Base-by-base conservation (phyloP, 2,113 vertebrate genomes). In the Lichenostomus cassidix region DNA sequence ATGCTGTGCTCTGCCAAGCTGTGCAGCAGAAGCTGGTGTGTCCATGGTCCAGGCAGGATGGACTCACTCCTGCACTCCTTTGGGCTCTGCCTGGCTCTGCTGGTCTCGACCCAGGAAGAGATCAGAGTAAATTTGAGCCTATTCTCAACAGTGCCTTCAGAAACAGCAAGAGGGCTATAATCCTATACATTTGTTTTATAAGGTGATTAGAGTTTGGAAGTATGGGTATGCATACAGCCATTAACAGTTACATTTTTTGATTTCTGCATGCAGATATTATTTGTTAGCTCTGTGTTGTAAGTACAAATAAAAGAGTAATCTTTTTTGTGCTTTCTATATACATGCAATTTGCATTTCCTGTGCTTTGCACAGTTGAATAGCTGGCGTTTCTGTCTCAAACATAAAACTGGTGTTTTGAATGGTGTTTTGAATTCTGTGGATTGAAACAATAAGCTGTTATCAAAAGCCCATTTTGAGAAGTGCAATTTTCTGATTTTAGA, bases 401-500 rank as follows among this genome's bases (percentile, higher is more conserved):
- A 42, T 78, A 68, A 93, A 94, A 89, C 49, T 83, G 23, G 44
- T 46, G 44, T 46, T 46, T 46, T 46, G 44, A 89, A 81, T 90
- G 69, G 41, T 92, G 60, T 94, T 96, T 93, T 90, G 73, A 93
- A 81, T 94, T 83, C 62, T 68, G 44, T 86, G 83, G 77, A 81
- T 80, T 86, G 90, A 96, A 94, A 94, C 88, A 95, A 77, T 90
- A 90, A 86, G 85, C 69, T 80, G 71, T 90, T 96, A 95, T 88
- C 92, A 86, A 93, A 94, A 94, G 62, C 73, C 47, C 64, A 64
- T 93, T 93, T 92, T 76, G 76, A 87, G 76, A 90, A 95, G 76
- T 81, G 85, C 83, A 90, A 78, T 91, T 88, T 94, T 95, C 93
- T 95, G 85, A 95, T 96, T 94, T 91, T 92, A 93, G 92, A 93